phyloP scores from a whole-genome alignment of 2,888 invertebrate species.

The Dascillus cervinus region DNA sequence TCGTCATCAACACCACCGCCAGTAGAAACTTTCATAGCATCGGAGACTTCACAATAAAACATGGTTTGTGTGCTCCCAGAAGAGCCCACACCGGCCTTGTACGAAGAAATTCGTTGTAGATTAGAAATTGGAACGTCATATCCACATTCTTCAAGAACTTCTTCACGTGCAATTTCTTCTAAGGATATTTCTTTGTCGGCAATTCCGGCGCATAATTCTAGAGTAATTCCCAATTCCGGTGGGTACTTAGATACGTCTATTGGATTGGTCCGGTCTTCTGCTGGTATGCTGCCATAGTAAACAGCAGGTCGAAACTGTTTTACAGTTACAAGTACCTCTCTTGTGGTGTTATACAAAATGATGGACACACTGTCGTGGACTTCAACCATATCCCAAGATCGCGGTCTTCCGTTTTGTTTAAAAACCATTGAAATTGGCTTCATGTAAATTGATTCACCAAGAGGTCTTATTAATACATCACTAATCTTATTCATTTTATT shows the following conservation, averaged over 20 bases:
- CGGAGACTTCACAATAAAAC: conserved; percentile 86
- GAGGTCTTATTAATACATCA: conserved; percentile 37
- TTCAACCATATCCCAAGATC: conserved; percentile 75
- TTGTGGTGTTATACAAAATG: conserved; percentile 69
- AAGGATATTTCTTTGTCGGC: conserved; percentile 70
- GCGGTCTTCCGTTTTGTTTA: conserved; percentile 65
- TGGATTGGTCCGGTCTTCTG: conserved; percentile 43
- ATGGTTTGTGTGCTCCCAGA: conserved; percentile 71
- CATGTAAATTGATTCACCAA: conserved; percentile 49
- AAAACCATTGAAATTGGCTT: conserved; percentile 68
- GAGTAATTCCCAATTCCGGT: conserved; percentile 62
- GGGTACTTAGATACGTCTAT: conserved; percentile 63
- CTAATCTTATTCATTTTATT: conserved; percentile 36
- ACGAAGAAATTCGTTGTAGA: conserved; percentile 56
- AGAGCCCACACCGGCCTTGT: conserved; percentile 72
- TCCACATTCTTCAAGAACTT: conserved; percentile 86
- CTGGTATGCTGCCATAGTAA: conserved; percentile 61
- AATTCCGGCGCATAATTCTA: conserved; percentile 91
- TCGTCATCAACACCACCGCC: conserved; percentile 85
- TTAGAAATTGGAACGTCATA: conserved; percentile 61
- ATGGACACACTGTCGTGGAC: conserved; percentile 84
- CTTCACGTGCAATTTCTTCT: conserved; percentile 72
- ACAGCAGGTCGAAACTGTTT: conserved; percentile 89
- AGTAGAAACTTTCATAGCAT: conserved; percentile 63
- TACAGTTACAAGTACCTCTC: conserved; percentile 75